Conservation (phyloP, 2,113 vertebrate genomes). For the Neolamprologus cancellatus region DNA sequence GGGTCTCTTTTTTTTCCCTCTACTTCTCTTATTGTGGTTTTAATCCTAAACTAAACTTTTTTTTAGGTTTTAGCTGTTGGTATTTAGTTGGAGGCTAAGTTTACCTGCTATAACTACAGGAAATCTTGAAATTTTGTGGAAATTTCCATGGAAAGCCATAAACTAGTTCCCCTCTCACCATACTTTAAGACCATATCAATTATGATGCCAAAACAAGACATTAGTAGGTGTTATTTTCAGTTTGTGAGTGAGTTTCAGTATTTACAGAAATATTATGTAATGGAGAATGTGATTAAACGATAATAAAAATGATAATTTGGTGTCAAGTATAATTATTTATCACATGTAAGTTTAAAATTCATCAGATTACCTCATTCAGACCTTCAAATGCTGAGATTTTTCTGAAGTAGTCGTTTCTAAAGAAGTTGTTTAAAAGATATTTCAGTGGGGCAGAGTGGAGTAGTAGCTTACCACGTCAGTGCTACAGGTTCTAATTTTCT, state of each 20-base stretch:
- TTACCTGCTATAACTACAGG: background rate
- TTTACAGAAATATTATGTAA: background rate
- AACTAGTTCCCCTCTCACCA: background rate
- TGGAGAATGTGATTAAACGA: background rate
- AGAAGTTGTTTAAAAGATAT: background rate
- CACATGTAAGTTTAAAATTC: background rate
- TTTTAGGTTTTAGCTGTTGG: background rate
- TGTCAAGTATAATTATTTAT: background rate
- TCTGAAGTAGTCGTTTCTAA: background rate
- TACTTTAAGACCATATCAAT: background rate
- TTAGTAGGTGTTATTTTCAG: background rate
- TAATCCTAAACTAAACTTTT: background rate
- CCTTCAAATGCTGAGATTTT: background rate
- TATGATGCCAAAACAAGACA: background rate
- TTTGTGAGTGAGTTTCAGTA: background rate
- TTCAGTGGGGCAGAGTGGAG: background rate
- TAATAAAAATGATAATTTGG: background rate
- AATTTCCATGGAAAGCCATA: background rate
- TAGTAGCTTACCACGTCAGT: background rate
- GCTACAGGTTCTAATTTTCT: constrained; percentile 15
- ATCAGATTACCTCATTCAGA: background rate
- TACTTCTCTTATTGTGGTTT: background rate
- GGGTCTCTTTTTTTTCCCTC: background rate
- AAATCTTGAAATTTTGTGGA: background rate
- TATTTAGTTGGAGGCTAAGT: background rate